Percentiles rank a stretch among this genome's conserved stretches.
phyloP scores from a whole-genome alignment of 2,888 invertebrate species.

The Rhagonycha lutea region DNA sequence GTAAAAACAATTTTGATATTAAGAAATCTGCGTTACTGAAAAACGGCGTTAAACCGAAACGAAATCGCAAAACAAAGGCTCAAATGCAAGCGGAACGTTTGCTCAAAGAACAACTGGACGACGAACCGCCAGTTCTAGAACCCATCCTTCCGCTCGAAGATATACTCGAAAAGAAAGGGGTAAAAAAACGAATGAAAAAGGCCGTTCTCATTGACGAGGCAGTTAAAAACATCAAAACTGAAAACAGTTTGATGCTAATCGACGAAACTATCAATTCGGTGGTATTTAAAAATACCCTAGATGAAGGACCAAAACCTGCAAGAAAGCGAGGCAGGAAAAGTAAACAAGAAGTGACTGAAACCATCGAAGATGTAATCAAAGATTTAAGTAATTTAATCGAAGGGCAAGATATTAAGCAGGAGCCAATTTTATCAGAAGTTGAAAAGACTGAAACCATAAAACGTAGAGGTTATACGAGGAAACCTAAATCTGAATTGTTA shows the following conservation, averaged over 20 bases:
- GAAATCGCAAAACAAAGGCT: conserved; percentile 38
- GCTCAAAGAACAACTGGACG: conserved; percentile 19
- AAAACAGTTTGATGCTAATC: conserved; percentile 6
- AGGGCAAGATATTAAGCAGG: conserved; percentile 40
- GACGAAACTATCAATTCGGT: not conserved
- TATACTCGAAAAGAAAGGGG: conserved; percentile 33
- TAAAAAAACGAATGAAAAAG: conserved; percentile 17
- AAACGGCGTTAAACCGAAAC: conserved; percentile 45
- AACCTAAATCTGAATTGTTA: conserved; percentile 41
- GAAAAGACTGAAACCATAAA: conserved; percentile 38
- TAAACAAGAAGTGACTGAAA: conserved; percentile 38
- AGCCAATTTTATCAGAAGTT: conserved; percentile 36
- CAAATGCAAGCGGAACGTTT: conserved; percentile 33
- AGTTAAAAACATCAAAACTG: conserved; percentile 32
- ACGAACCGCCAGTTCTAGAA: conserved; percentile 47
- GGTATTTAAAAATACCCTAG: conserved; percentile 7
- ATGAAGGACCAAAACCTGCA: conserved; percentile 24
- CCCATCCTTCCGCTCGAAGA: conserved; percentile 46
- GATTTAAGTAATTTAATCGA: conserved; percentile 46
- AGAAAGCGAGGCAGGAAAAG: conserved; percentile 37
- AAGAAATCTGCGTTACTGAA: conserved; percentile 47
- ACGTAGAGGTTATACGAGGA: conserved; percentile 32
- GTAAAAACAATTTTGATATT: conserved; percentile 41
- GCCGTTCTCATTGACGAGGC: not conserved
- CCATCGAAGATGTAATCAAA: conserved; percentile 51